Percentiles rank a stretch among this genome's conserved stretches.
These are phyloP conservation scores for Tipula unca DNA, from an alignment of 2,888 invertebrate species.

Conservation along the genomic window DNA sequence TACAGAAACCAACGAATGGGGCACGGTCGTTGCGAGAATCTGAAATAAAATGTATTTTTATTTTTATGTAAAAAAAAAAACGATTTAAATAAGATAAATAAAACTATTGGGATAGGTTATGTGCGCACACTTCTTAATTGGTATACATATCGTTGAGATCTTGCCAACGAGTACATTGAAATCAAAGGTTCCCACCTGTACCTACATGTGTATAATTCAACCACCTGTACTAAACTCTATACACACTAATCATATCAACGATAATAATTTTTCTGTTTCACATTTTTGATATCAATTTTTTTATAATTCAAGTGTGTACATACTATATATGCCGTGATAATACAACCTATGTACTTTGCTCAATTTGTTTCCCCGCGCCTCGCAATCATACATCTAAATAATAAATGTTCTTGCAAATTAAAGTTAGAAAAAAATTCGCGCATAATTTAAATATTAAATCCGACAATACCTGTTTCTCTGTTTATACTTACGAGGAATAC, in stretches of 20 bases:
- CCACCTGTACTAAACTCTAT: not conserved
- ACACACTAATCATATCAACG: not conserved
- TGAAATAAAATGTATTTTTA: not conserved
- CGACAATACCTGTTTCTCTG: not conserved
- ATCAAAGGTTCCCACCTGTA: not conserved
- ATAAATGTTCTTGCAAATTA: not conserved
- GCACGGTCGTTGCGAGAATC: not conserved
- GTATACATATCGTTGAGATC: too few species aligned
- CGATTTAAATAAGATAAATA: not conserved
- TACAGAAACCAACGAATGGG: not conserved
- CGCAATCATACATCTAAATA: not conserved
- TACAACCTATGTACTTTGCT: not conserved
- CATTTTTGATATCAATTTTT: not conserved
- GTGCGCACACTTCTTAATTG: not conserved
- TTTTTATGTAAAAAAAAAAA: not conserved
- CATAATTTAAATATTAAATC: not conserved
- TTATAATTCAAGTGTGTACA: not conserved
- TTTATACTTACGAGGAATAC: too few species aligned
- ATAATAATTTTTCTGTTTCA: not conserved
- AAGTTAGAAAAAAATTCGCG: not conserved
- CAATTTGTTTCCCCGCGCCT: not conserved
- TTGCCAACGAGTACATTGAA: too few species aligned
- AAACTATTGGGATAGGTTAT: not conserved
- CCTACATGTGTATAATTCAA: not conserved
- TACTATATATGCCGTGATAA: not conserved